Evolutionary conservation across 1,140 invertebrate genomes (phyloP), one percentile per base, ranked within the genome.

Genomic region (Neotoxoptera formosana): DNA sequence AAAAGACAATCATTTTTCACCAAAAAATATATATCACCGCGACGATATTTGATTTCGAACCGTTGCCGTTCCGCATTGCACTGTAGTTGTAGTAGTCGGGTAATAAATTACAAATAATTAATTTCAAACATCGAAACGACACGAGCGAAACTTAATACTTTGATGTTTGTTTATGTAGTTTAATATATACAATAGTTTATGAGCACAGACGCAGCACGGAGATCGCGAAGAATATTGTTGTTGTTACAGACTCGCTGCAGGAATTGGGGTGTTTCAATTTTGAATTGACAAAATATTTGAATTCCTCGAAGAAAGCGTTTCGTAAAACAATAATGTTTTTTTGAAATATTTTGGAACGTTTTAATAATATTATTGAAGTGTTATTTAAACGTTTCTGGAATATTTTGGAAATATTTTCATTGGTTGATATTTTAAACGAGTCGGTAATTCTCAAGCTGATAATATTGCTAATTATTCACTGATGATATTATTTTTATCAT

Each of bases 241-340:
- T 76, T n/a, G 0, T n/a, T 76, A n/a, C n/a, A 1, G 0, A n/a
- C 4, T n/a, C 1, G 2, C n/a, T n/a, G n/a, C 11, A 76, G 4
- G 60, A 67, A 76, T 76, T n/a, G 60, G 14, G 0, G 6, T 17
- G 14, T 17, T 76, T 76, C 30, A 17, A 76, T n/a, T 76, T 76
- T 76, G 2, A 76, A 34, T 34, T 34, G 14, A 76, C 60, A 76
- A 76, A 76, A 76, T n/a, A 20, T 76, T 67, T 76, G n/a, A 76
- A 17, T 76, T 14, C n/a, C 17, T 76, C 30, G 4, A 1, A 76
- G 60, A 76, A 1, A 53, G 7, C 7, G 25, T 4, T 30, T 67
- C 30, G 9, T 25, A 11, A n/a, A 76, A n/a, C 17, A 0, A 56
- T 56, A 76, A 76, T 76, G 41, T 41, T 14, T 76, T n/a, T 76